Evolutionary conservation across 2,888 invertebrate species (phyloP).

Genomic region (Caenorhabditis sinica): DNA sequence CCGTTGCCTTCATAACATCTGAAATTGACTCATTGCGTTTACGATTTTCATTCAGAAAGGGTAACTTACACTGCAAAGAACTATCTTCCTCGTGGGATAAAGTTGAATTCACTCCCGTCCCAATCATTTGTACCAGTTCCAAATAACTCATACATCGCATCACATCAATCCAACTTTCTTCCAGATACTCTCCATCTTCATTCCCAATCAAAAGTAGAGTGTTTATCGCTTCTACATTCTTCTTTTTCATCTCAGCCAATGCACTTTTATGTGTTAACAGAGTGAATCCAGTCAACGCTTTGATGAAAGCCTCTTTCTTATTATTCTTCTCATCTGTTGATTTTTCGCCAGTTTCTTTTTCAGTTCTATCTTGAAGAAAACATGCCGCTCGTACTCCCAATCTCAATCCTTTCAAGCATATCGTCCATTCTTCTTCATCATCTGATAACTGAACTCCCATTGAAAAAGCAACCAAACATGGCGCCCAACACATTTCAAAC

Average conservation of each 20-base stretch:
- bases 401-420: constrained; percentile 96
- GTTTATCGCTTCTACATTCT: constrained; percentile 99
- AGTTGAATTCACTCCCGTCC: constrained; percentile 87
- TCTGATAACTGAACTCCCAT: constrained; percentile 98
- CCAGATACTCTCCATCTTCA: constrained; percentile 90
- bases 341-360: constrained; percentile 4
- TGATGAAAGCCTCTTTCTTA: constrained; percentile 89
- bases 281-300: constrained; percentile 96
- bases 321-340: constrained; percentile 85
- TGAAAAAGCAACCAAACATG: constrained; percentile 97
- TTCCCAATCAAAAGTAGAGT: constrained; percentile 86
- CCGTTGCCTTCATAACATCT: constrained; percentile 75
- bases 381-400: constrained; percentile 70
- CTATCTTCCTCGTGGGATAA: constrained; percentile 61
- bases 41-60: not conserved
- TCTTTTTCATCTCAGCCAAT: constrained; percentile 98
- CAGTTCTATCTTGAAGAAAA: constrained; percentile 59
- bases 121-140: constrained; percentile 97
- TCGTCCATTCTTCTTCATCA: constrained; percentile 95
- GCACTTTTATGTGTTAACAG: constrained; percentile 92
- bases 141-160: constrained; percentile 97
- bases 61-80: constrained; percentile 54
- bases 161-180: constrained; percentile 85
- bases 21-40: not conserved
- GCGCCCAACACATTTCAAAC: constrained; percentile 99